Conservation (phyloP, 2,113 vertebrate species). For the Crypturellus undulatus region DNA sequence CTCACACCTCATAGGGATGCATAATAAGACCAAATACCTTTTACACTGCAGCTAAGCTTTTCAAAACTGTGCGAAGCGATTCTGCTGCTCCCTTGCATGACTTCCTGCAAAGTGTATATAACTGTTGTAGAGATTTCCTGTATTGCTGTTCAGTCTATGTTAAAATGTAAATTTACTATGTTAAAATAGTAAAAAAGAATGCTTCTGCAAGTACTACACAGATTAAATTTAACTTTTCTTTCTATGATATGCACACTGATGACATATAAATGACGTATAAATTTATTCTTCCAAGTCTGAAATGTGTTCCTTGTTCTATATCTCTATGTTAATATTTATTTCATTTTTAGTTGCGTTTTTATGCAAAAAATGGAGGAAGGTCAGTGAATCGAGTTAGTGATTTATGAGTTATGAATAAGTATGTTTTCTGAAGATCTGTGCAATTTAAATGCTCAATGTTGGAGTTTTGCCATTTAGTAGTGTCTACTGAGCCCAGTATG, state of each 20-base stretch:
- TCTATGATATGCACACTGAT: background rate
- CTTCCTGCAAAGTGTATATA: background rate
- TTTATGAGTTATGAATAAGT: background rate
- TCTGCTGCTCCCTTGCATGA: background rate
- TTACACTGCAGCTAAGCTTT: background rate
- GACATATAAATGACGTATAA: background rate
- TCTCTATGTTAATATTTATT: background rate
- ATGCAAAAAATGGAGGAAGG: background rate
- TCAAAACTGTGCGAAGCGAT: conserved; percentile 32
- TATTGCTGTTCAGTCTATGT: conserved; percentile 9
- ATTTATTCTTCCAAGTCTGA: background rate
- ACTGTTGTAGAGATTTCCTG: conserved; percentile 4
- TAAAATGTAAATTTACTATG: too few relatives aligned
- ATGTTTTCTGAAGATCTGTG: background rate
- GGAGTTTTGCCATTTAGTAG: background rate
- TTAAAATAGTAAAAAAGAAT: conserved; percentile 7
- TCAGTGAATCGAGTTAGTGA: background rate
- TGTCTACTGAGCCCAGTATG: background rate
- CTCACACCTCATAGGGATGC: background rate
- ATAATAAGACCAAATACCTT: background rate
- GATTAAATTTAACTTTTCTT: background rate
- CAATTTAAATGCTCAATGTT: background rate
- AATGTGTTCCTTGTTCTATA: background rate
- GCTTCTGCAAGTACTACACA: background rate
- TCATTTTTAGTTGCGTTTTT: background rate